Percentiles rank a stretch among this genome's conserved stretches.
phyloP scores from a whole-genome alignment of 2,113 vertebrate genomes.

The Toxostoma redivivum region DNA sequence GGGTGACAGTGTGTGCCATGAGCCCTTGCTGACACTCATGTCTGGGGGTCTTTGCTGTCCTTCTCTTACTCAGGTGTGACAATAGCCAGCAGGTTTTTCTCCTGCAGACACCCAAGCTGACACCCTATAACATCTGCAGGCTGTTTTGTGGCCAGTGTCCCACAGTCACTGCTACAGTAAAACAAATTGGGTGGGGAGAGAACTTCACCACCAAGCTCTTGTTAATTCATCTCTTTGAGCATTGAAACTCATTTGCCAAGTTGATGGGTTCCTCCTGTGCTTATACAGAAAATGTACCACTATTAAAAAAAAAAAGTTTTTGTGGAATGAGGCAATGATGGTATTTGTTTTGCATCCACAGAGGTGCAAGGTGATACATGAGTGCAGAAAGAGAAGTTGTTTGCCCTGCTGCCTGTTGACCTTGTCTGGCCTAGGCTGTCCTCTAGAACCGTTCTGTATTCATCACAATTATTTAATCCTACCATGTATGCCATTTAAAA shows the following conservation, averaged over 20 bases:
- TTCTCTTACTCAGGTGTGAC: background rate
- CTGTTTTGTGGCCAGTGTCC: background rate
- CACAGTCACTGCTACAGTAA: background rate
- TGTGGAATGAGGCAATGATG: background rate
- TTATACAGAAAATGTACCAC: background rate
- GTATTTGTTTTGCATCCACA: background rate
- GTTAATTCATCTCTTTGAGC: background rate
- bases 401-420: background rate
- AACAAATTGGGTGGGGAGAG: background rate
- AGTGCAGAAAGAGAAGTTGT: background rate
- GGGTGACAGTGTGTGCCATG: background rate
- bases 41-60: background rate
- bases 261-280: background rate
- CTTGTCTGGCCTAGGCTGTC: background rate
- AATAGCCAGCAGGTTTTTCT: background rate
- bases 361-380: rapidly evolving
- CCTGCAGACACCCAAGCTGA: background rate
- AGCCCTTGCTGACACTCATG: background rate
- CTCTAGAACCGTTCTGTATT: background rate
- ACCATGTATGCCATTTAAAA: background rate
- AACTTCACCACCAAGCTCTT: background rate
- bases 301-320: background rate
- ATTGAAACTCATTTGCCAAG: background rate
- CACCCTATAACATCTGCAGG: background rate
- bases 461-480: background rate